Conservation (phyloP, 2,797 vertebrate genomes). For the Spinibarbus caldwelli region DNA sequence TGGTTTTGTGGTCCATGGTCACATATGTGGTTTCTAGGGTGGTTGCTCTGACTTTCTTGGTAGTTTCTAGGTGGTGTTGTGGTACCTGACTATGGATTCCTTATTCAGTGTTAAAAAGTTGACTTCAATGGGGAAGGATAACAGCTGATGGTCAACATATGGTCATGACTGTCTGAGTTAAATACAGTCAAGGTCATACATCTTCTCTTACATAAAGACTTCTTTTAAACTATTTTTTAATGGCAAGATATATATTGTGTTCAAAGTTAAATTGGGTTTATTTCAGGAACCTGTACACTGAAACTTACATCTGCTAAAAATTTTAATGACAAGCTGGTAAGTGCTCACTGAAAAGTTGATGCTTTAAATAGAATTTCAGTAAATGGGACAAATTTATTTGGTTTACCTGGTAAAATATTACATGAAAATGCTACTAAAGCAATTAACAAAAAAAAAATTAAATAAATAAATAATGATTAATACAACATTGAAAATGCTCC, state of each 20-base stretch:
- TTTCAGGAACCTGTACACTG: not conserved
- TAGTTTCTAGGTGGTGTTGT: not conserved
- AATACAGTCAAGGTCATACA: not conserved
- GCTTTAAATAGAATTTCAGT: not conserved
- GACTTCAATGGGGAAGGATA: slow-evolving; percentile 1
- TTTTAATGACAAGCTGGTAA: too few relatives aligned
- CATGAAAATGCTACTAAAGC: not conserved
- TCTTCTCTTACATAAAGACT: not conserved
- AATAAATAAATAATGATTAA: not conserved
- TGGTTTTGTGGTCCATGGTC: too few relatives aligned
- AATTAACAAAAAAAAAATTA: not conserved
- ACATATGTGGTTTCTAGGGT: not conserved
- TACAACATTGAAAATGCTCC: too few relatives aligned
- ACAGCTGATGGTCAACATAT: not conserved
- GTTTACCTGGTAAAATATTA: not conserved
- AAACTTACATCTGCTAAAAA: not conserved
- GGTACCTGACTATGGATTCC: not conserved
- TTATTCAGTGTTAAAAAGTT: not conserved
- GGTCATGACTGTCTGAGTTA: not conserved
- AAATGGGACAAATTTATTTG: not conserved
- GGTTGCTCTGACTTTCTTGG: not conserved
- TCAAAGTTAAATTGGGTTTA: not conserved
- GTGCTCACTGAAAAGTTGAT: too few relatives aligned
- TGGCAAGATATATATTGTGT: not conserved
- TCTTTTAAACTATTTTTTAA: not conserved